These are phyloP conservation scores for Prunella himalayana DNA, from an alignment of 2,113 vertebrate genomes.

Conservation along the genomic window DNA sequence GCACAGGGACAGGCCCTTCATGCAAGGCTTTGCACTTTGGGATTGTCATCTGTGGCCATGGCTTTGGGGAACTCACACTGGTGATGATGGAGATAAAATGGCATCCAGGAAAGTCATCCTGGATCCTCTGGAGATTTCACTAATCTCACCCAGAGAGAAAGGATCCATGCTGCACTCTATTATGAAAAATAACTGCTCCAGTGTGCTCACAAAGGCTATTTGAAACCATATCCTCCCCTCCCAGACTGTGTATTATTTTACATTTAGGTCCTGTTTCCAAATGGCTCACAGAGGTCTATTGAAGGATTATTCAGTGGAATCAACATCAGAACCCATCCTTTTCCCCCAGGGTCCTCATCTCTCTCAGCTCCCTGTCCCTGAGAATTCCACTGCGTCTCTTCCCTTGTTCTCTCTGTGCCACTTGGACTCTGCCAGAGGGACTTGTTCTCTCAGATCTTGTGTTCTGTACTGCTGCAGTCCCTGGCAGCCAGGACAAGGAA, in stretches of 20 bases:
- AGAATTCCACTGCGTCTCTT: not conserved
- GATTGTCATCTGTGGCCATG: not conserved
- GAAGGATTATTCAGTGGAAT: not conserved
- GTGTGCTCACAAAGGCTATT: not conserved
- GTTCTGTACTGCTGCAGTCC: not conserved
- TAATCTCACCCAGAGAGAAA: not conserved
- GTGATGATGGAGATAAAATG: not conserved
- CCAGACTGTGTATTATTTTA: not conserved
- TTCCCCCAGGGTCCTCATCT: not conserved
- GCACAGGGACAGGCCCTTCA: not conserved
- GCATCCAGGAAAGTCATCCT: not conserved
- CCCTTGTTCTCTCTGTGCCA: not conserved
- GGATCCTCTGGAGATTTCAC: not conserved
- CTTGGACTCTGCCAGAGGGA: not conserved
- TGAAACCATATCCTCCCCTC: not conserved
- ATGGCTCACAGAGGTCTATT: not conserved
- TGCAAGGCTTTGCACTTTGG: not conserved
- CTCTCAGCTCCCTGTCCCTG: not conserved
- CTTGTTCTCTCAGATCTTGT: not conserved
- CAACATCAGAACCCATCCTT: not conserved
- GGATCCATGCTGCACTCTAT: not conserved
- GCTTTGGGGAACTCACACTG: not conserved
- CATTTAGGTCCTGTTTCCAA: not conserved
- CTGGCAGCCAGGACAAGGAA: not conserved
- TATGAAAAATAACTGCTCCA: not conserved